Evolutionary conservation across 2,113 vertebrate genomes (phyloP).

Genomic region (Channa maculata): DNA sequence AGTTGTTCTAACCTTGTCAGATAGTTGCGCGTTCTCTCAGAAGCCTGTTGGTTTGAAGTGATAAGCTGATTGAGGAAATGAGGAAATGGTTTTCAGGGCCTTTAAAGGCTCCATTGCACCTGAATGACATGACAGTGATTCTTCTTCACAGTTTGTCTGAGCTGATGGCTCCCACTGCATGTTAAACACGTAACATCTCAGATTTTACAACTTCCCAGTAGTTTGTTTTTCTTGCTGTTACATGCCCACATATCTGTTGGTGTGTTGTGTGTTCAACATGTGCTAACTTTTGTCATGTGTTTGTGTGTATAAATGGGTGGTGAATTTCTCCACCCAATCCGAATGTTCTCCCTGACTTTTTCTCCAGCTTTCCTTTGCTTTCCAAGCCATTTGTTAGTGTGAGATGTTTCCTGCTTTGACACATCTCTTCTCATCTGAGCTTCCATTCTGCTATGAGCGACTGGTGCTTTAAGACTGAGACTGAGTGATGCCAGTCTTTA

Average conservation of each 20-base stretch:
- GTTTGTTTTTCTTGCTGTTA: conserved; percentile 55
- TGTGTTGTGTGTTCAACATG: conserved; percentile 35
- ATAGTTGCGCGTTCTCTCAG: background rate
- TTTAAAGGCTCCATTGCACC: conserved; percentile 8
- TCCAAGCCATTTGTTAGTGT: conserved; percentile 84
- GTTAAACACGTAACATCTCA: conserved; percentile 26
- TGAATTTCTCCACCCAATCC: conserved; percentile 50
- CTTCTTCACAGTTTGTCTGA: conserved; percentile 29
- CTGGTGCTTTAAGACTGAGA: conserved; percentile 53
- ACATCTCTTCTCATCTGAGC: conserved; percentile 70
- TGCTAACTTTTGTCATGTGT: conserved; percentile 13
- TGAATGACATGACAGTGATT: conserved; percentile 8
- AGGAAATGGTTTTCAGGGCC: background rate
- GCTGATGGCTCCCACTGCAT: conserved; percentile 60
- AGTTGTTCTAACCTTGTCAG: background rate
- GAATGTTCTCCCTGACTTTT: conserved; percentile 52
- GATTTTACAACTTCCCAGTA: conserved; percentile 63
- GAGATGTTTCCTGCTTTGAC: conserved; percentile 65
- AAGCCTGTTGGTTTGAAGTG: background rate
- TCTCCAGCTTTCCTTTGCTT: conserved; percentile 82
- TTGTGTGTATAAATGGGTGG: conserved; percentile 23
- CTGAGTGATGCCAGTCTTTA: conserved; percentile 52
- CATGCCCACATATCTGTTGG: conserved; percentile 43
- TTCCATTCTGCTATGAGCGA: conserved; percentile 64
- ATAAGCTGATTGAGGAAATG: background rate